Conservation (phyloP, 2,797 vertebrate genomes). For the Mormyrus proboscirostris region DNA sequence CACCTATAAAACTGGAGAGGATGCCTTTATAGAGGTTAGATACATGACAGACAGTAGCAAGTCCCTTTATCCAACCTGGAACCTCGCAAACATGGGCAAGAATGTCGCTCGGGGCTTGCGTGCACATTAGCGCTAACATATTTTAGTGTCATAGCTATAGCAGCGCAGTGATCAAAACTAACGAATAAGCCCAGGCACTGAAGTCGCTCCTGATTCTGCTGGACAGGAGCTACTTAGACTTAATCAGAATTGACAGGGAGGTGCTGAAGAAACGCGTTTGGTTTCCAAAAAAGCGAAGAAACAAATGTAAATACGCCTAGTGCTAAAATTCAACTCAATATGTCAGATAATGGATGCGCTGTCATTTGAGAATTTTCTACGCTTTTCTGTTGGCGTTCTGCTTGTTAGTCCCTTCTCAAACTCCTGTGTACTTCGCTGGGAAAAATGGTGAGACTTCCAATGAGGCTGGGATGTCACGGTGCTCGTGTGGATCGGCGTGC, state of each 20-base stretch:
- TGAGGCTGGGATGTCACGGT: slow-evolving; percentile 9
- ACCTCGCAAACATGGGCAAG: background rate
- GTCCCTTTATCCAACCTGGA: background rate
- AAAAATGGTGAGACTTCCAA: background rate
- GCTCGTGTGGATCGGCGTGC: slow-evolving; percentile 5
- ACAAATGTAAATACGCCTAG: background rate
- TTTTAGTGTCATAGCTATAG: background rate
- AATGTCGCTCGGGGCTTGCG: background rate
- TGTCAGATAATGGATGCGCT: background rate
- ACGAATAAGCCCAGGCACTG: background rate
- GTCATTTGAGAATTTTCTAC: background rate
- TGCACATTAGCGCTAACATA: background rate
- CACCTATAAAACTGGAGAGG: background rate
- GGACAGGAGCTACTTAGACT: background rate
- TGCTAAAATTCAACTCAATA: background rate
- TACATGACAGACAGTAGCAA: background rate
- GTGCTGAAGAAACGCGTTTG: background rate
- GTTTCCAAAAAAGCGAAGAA: background rate
- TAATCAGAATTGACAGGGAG: background rate
- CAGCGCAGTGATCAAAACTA: background rate
- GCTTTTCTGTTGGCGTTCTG: background rate
- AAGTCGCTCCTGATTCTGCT: background rate
- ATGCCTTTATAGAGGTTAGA: background rate
- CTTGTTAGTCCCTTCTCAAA: background rate
- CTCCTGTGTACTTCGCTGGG: background rate